Percentiles rank a stretch among this genome's conserved stretches.
These are phyloP conservation scores for Drosophila repleta DNA, from an alignment of 1,140 invertebrate genomes.

Conservation along the genomic window DNA sequence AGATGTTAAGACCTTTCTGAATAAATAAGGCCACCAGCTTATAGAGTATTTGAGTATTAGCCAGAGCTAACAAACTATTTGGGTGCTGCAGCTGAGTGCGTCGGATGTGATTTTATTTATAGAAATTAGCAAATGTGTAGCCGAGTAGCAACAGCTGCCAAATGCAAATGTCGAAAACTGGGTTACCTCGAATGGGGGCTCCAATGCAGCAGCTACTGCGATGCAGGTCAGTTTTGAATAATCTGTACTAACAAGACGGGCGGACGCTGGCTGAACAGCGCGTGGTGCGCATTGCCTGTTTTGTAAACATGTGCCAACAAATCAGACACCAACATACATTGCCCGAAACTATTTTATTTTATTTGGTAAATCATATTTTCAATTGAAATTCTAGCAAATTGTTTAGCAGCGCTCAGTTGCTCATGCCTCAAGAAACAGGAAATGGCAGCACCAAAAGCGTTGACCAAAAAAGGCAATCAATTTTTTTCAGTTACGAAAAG, in stretches of 20 bases:
- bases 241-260: slow-evolving; percentile 68
- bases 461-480: slow-evolving; percentile 75
- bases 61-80: slow-evolving; percentile 13
- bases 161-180: slow-evolving; percentile 56
- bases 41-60: slow-evolving; percentile 1
- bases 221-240: slow-evolving; percentile 46
- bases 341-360: slow-evolving; percentile 1
- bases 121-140: slow-evolving; percentile 61
- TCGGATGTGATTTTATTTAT: slow-evolving; percentile 65
- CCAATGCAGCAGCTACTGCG: slow-evolving; percentile 18
- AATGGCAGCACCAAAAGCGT: slow-evolving; percentile 68
- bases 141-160: slow-evolving; percentile 62
- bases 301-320: slow-evolving; percentile 34
- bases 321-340: slow-evolving; percentile 26
- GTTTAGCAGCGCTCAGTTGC: background rate
- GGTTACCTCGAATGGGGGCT: slow-evolving; percentile 57
- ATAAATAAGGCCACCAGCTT: background rate
- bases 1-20: too few species aligned
- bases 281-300: slow-evolving; percentile 47
- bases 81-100: slow-evolving; percentile 41
- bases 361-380: slow-evolving; percentile 28
- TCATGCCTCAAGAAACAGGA: slow-evolving; percentile 60
- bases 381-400: slow-evolving; percentile 46
- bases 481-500: slow-evolving; percentile 71
- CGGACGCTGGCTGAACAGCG: slow-evolving; percentile 6